Conservation (phyloP, 2,888 invertebrate genomes). For the Pollenia angustigena region DNA sequence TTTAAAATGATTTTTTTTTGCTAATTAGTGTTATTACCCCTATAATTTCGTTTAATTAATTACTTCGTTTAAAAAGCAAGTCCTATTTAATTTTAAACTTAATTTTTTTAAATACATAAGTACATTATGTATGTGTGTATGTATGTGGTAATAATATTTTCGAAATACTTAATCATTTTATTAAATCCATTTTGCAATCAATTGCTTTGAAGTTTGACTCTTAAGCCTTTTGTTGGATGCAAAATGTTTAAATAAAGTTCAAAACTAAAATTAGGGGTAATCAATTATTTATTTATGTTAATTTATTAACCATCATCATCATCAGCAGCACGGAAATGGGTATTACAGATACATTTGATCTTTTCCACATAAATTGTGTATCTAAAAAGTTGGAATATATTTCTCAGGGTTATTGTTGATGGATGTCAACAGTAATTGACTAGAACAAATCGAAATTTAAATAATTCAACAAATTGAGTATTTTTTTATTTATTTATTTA, state of each 20-base stretch:
- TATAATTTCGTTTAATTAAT: too few species aligned
- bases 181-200: background rate
- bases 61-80: too few species aligned
- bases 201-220: conserved; percentile 9
- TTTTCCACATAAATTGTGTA: background rate
- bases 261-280: background rate
- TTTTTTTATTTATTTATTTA: conserved; percentile 33
- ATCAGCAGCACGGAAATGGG: conserved; percentile 3
- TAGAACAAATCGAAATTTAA: conserved; percentile 16
- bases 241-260: background rate
- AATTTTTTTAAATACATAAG: too few species aligned
- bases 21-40: too few species aligned
- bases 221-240: too few species aligned
- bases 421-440: conserved; percentile 19
- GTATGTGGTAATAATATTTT: too few species aligned
- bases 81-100: too few species aligned
- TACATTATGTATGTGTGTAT: too few species aligned
- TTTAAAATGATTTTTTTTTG: too few species aligned
- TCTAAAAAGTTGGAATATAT: conserved; percentile 7
- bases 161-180: too few species aligned
- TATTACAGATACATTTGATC: background rate
- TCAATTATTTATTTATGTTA: background rate
- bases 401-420: conserved; percentile 47
- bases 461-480: too few species aligned
- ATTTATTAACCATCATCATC: conserved; percentile 24